Evolutionary conservation across 2,888 invertebrate species (phyloP).

Genomic region (Megamerina dolium): DNA sequence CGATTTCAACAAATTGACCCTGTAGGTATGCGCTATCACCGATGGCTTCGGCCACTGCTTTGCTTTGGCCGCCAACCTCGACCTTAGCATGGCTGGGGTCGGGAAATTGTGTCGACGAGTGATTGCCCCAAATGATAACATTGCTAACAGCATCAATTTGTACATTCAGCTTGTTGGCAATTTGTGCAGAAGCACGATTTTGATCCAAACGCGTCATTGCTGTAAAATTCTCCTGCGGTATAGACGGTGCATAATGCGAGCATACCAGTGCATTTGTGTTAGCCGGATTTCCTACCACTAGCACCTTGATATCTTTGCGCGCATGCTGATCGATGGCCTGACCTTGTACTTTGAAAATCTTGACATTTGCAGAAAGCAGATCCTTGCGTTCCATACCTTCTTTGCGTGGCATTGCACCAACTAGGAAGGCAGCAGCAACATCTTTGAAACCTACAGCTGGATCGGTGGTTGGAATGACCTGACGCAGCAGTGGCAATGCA

Average conservation of each 20-base stretch:
- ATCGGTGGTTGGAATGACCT: constrained; percentile 81
- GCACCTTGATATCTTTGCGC: constrained; percentile 84
- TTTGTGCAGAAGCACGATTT: constrained; percentile 89
- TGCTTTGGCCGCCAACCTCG: constrained; percentile 52
- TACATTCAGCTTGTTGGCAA: constrained; percentile 65
- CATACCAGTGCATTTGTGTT: constrained; percentile 98
- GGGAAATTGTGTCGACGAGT: constrained; percentile 97
- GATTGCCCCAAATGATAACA: constrained; percentile 98
- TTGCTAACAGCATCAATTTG: constrained; percentile 75
- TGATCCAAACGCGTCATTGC: constrained; percentile 98
- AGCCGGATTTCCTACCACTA: constrained; percentile 99
- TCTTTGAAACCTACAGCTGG: constrained; percentile 91
- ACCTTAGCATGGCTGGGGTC: constrained; percentile 75
- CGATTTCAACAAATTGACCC: constrained; percentile 77
- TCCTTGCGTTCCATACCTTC: constrained; percentile 99
- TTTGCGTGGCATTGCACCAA: constrained; percentile 96
- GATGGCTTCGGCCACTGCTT: constrained; percentile 63
- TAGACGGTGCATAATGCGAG: constrained; percentile 90
- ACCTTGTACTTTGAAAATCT: constrained; percentile 96
- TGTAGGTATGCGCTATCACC: constrained; percentile 79
- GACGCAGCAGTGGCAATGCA: constrained; percentile 79
- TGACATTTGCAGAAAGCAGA: constrained; percentile 92
- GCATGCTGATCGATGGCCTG: constrained; percentile 86
- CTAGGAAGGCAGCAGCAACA: constrained; percentile 91
- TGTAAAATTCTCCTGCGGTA: constrained; percentile 92